phyloP scores from a whole-genome alignment of 2,797 vertebrate genomes.

The Sarcophilus harrisii region DNA sequence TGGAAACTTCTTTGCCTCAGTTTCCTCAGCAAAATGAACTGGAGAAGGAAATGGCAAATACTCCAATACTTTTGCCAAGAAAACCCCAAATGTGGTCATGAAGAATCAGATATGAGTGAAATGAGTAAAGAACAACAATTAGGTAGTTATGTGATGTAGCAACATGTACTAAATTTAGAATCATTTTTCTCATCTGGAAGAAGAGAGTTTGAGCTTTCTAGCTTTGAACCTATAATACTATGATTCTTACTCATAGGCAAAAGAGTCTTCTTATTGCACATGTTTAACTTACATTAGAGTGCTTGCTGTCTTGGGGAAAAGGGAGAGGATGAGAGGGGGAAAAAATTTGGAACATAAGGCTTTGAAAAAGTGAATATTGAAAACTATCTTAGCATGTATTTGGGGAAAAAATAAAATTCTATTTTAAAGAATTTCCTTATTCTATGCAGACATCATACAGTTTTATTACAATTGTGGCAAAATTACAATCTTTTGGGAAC shows the following conservation, averaged over 20 bases:
- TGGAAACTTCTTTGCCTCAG: background rate
- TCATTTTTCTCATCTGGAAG: background rate
- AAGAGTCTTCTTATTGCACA: background rate
- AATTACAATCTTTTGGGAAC: no score
- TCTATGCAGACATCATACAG: no score
- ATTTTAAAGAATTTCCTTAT: no score
- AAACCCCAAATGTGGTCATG: background rate
- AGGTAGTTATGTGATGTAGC: background rate
- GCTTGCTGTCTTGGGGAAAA: no score
- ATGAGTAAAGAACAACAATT: background rate
- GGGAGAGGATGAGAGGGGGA: no score
- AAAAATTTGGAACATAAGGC: no score
- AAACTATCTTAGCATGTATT: no score
- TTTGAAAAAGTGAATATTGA: no score
- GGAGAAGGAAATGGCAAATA: background rate
- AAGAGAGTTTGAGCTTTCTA: background rate
- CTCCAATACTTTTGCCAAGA: background rate
- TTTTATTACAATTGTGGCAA: no score
- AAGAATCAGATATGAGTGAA: background rate
- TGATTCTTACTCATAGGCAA: background rate
- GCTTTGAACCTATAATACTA: background rate
- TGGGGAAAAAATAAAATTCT: no score
- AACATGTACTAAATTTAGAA: background rate
- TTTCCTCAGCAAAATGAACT: background rate
- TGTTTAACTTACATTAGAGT: no score